These are phyloP conservation scores for Okamejei kenojei DNA, from an alignment of 2,797 vertebrate species.

Conservation along the genomic window DNA sequence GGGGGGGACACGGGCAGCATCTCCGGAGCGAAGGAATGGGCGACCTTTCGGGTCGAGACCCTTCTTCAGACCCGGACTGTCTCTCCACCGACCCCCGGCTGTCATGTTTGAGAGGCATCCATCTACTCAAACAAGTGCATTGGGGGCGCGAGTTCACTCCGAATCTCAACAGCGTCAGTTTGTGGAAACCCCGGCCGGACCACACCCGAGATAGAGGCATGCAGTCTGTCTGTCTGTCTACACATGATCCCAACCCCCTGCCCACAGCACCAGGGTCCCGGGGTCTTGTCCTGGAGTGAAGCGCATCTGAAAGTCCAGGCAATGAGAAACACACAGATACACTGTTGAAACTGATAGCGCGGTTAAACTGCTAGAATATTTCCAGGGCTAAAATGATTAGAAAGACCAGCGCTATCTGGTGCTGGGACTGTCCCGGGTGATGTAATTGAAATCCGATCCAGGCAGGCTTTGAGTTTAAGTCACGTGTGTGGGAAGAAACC, in stretches of 20 bases:
- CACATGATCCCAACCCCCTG: too few relatives aligned
- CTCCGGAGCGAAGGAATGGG: too few relatives aligned
- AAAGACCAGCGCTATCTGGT: background rate
- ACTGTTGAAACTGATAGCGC: too few relatives aligned
- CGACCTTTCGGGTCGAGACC: too few relatives aligned
- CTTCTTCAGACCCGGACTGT: background rate
- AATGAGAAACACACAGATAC: background rate
- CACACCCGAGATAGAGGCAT: background rate
- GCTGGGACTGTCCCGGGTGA: background rate
- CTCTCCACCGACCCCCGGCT: background rate
- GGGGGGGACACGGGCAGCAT: too few relatives aligned
- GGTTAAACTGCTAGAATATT: background rate
- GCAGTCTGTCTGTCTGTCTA: background rate
- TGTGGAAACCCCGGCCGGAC: background rate
- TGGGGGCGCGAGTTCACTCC: background rate
- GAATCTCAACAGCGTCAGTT: background rate
- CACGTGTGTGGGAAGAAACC: background rate
- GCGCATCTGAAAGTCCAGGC: background rate
- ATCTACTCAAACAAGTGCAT: too few relatives aligned
- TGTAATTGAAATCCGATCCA: slow-evolving; percentile 11
- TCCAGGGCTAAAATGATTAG: background rate
- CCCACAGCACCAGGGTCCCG: too few relatives aligned
- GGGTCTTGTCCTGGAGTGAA: too few relatives aligned
- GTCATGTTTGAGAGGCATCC: background rate
- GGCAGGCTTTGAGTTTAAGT: background rate